Evolutionary conservation across 2,797 vertebrate genomes (phyloP).

Genomic region (Dendrocincla tyrannina): DNA sequence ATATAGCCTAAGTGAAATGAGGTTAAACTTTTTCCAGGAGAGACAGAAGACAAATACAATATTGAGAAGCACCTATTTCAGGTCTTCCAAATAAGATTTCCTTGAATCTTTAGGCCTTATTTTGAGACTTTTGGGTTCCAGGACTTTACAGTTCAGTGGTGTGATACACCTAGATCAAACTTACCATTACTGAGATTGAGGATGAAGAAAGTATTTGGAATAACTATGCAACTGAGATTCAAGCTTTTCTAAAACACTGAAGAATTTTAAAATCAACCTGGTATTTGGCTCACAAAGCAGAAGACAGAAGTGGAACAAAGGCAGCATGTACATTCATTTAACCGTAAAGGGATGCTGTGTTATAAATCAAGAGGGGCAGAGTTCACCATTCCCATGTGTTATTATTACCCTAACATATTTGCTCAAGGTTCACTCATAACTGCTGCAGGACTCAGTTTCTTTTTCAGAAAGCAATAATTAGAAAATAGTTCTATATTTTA

Average conservation of each 20-base stretch:
- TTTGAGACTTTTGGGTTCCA: background rate
- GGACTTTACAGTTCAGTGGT: background rate
- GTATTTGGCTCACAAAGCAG: background rate
- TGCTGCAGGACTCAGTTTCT: background rate
- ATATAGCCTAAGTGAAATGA: background rate
- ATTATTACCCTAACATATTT: background rate
- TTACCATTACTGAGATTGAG: background rate
- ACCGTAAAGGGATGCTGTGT: background rate
- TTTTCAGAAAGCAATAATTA: background rate
- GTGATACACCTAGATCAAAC: background rate
- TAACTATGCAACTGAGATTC: background rate
- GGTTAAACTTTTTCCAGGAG: background rate
- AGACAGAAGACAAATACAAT: background rate
- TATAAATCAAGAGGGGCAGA: background rate
- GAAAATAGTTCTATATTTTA: background rate
- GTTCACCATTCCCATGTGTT: background rate
- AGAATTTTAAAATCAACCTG: background rate
- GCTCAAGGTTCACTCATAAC: background rate
- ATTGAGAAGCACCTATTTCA: background rate
- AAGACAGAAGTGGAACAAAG: background rate
- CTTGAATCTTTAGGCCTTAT: background rate
- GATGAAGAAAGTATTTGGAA: background rate
- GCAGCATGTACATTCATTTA: background rate
- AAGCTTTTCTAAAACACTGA: background rate
- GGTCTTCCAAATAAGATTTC: background rate